Conservation (phyloP, 92 coral and sea anemone genomes). For the Virgularia gustaviana region DNA sequence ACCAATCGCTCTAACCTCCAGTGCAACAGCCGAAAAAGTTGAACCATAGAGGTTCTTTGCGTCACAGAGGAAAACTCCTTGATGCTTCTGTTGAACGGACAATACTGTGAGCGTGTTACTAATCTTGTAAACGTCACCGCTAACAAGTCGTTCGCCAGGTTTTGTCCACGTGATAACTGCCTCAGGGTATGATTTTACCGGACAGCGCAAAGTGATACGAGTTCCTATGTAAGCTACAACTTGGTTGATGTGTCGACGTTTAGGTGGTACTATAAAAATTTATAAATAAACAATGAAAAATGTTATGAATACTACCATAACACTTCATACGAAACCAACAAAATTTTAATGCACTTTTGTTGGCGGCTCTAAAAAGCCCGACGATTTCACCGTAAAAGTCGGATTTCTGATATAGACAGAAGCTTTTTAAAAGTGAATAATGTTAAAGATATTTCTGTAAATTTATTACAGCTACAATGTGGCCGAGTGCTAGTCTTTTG, state of each 20-base stretch:
- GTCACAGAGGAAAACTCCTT: constrained; percentile 18
- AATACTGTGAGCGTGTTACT: neutral
- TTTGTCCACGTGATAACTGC: neutral
- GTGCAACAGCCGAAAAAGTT: constrained; percentile 3
- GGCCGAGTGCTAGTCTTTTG: too few species aligned
- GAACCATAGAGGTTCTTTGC: constrained; percentile 23
- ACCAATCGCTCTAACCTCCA: constrained; percentile 14
- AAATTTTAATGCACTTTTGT: too few species aligned
- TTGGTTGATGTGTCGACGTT: neutral
- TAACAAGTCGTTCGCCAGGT: neutral
- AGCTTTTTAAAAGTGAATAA: too few species aligned
- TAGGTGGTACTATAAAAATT: neutral
- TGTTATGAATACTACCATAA: too few species aligned
- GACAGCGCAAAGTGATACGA: neutral
- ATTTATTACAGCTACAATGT: too few species aligned
- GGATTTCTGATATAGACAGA: too few species aligned
- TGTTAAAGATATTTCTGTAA: too few species aligned
- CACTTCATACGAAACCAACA: too few species aligned
- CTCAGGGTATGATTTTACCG: neutral
- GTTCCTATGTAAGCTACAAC: neutral
- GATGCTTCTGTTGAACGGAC: neutral
- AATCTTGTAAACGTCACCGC: neutral
- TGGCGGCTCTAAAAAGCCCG: too few species aligned
- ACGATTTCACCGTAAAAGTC: too few species aligned
- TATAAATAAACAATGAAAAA: too few species aligned